Base-by-base conservation (phyloP, 1,140 invertebrate genomes). In the Laodelphax striatellus region DNA sequence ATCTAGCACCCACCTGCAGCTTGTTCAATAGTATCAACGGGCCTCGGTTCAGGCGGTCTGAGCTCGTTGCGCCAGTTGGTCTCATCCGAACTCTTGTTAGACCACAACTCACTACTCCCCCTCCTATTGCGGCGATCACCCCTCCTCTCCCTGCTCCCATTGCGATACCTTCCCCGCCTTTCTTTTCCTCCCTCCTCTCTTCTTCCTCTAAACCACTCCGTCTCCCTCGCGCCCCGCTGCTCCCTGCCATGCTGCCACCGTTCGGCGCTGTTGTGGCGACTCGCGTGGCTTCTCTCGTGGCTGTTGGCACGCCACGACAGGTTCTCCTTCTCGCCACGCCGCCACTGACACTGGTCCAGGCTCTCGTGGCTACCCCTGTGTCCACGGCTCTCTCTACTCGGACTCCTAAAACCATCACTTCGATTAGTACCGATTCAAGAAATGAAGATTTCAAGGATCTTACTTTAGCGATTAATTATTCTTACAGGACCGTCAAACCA, bases 61-160 rank as follows among this genome's bases (percentile, higher is more conserved):
- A 44, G 24, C 31, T 50, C 22, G 3, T 58, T 50, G 13, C 16
- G 14, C 19, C 43, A 24, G 0, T 70, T 73, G 52, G 74, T 72
- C 21, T 64, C 66, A 0, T 73, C 73, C 31, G 66, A 68, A 62
- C 71, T 71, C 60, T 68, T 69, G 21, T 73, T 69, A 10, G 69
- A 70, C 70, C 75, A 69, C 75, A 74, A 76, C 68, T 76, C 75
- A 65, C 74, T 74, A 57, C 74, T 69, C 21, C 66, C 58, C 58
- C 68, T 63, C 19, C 53, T 24, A 41, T 55, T 52, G 3, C 24
- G 34, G 17, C 59, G 53, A 55, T 70, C 69, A 59, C 55, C 19
- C 46, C 61, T 58, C 34, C 28, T 42, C 46, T 64, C 72, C 70
- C 69, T 73, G 21, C 64, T 70, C 64, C 70, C 65, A 54, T 70